Conservation (phyloP, 1,140 invertebrate species). For the Bombus vancouverensis region DNA sequence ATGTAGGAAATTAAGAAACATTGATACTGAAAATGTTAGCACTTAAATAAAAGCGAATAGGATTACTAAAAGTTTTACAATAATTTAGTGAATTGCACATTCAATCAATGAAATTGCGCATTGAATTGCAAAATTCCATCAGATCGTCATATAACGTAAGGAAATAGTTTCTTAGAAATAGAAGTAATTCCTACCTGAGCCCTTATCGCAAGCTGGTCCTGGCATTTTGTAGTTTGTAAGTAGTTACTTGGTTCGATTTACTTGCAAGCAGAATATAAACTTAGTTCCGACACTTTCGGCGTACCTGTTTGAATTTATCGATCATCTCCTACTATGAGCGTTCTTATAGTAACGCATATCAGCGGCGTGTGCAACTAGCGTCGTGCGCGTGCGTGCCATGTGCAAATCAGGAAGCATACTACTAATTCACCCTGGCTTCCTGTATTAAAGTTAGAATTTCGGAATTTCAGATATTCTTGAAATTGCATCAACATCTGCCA, state of each 20-base stretch:
- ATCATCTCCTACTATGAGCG: conserved; percentile 71
- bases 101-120: too few species aligned
- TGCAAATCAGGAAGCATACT: conserved; percentile 68
- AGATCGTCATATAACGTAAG: background rate
- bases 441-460: background rate
- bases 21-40: background rate
- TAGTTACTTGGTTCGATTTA: conserved; percentile 27
- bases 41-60: background rate
- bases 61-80: background rate
- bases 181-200: conserved; percentile 72
- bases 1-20: background rate
- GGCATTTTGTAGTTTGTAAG: conserved; percentile 70
- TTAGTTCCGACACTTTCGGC: conserved; percentile 41
- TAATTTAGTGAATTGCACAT: too few species aligned
- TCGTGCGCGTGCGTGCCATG: conserved; percentile 65
- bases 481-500: too few species aligned
- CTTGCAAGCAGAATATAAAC: conserved; percentile 54
- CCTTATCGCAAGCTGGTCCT: conserved; percentile 76
- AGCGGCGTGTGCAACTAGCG: conserved; percentile 74
- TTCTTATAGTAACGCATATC: conserved; percentile 53
- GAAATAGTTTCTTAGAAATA: background rate
- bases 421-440: background rate
- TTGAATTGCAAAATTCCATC: background rate
- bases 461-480: background rate
- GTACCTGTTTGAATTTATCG: conserved; percentile 77